Base-by-base conservation (phyloP, 37 sponge, comb jelly and placozoan genomes). In the Amphimedon queenslandica region DNA sequence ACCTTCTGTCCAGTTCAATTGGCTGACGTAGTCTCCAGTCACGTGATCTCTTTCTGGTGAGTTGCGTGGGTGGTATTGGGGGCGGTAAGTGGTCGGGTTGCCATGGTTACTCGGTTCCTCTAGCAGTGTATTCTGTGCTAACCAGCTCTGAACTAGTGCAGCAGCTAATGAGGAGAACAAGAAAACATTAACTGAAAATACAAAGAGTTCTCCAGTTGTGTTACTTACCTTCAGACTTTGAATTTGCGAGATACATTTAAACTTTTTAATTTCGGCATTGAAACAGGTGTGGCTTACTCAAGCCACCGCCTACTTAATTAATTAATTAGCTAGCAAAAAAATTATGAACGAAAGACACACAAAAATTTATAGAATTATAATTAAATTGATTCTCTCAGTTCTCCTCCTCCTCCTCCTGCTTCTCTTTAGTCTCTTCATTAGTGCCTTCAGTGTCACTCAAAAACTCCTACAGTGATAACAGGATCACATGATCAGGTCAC, bases 361-460 rank as follows among this genome's bases (percentile, higher is more conserved):
- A n/a, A 47, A 47, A 47, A 47, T 47, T 47, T 47, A 47, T 47
- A 8, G 53, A 47, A 47, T 18, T 47, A 47, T 47, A 47, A 13
- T 47, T 18, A 47, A 47, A 66, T 28, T 35, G 16, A 18, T 39
- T 34, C 39, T 8, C 6, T 29, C 36, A 66, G 40, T 57, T 40
- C 2, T 61, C 64, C 75, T 60, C 33, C 36, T 71, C 72, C 10
- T 43, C 72, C 1, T 43, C 3, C 5, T 29, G 4, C 5, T 69
- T 40, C 6, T 38, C 38, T 34, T 51, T 21, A 37, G 27, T 24
- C 40, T 42, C 30, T 24, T 47, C 51, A 33, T 53, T 47, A 16
- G 29, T 38, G 1, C 65, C 63, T 40, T 58, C 83, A 25, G 83
- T 66, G 72, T 89, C 90, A 66, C 77, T 69, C 16, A 89, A 67